Evolutionary conservation across 2,797 vertebrate genomes (phyloP), one percentile per base, ranked within the genome.

Genomic region (Argyrosomus regius): DNA sequence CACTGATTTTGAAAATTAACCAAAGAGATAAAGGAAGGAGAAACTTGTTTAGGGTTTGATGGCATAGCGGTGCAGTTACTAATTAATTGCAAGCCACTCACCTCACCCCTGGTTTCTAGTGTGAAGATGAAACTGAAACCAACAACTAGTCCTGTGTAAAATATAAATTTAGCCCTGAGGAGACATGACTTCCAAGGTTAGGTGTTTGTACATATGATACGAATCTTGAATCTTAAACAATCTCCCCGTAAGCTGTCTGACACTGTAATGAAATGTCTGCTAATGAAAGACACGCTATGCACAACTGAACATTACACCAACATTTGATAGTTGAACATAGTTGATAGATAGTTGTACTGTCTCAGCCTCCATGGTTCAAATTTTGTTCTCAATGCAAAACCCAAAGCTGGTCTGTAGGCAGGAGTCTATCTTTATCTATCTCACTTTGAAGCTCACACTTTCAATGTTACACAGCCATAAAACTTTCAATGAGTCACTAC

Each of bases 401-500:
- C 14, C 31, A 68, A 56, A 69, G 26, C 26, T 46, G 1, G n/a
- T 24, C 24, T 24, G n/a, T 54, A 22, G 48, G 17, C 16, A 11
- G 35, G 48, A 24, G 22, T 50, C 63, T 43, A 58, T 70, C 0
- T 22, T 22, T 22, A 22, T 22, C 22, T 22, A 22, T 22, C 31
- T 72, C 48, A 54, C 43, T 78, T 67, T 69, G 52, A 66, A 76
- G 56, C 24, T 66, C 8, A 0, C 13, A 28, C 57, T 78, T 78
- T 64, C 28, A 78, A 46, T 65, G 77, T 52, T 80, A 77, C 2
- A 7, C 39, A 6, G 5, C 53, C 57, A 52, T 66, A 66, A 78
- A 85, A 84, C 58, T 48, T 87, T 77, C 45, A 73, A 10, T 39
- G 28, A 78, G 49, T 85, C 77, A 53, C 50, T 60, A 16, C 53